A percentile compares a stretch with the other conserved stretches of the same genome.
These are phyloP conservation scores for Elephas maximus DNA, from an alignment of 2,113 vertebrate genomes.

Conservation along the genomic window DNA sequence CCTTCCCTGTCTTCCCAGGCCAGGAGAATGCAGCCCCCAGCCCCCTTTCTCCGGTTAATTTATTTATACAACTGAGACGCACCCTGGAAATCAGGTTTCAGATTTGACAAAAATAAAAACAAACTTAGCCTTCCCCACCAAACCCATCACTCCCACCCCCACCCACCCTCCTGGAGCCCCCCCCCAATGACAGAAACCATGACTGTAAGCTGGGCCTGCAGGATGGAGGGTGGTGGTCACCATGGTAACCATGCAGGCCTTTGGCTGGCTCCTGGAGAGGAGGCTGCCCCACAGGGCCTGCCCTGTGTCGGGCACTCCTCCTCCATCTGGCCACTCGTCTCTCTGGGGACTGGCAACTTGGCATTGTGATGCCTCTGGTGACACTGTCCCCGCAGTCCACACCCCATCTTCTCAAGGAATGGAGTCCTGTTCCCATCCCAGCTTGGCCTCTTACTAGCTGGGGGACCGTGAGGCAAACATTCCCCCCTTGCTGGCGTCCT, in stretches of 20 bases:
- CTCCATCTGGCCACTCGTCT: background rate
- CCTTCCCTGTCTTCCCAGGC: background rate
- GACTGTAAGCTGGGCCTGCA: background rate
- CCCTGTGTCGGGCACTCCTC: background rate
- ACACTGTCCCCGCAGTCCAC: too few relatives aligned
- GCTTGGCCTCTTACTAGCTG: background rate
- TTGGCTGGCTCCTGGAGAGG: conserved; percentile 33
- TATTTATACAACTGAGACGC: conserved; percentile 54
- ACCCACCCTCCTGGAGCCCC: background rate
- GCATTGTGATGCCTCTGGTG: background rate
- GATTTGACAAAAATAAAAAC: conserved; percentile 77
- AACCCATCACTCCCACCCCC: background rate
- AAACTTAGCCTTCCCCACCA: conserved; percentile 50
- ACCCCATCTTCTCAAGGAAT: background rate
- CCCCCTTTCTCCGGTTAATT: background rate
- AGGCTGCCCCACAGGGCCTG: conserved; percentile 37
- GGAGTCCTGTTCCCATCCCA: background rate
- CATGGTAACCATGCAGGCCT: conserved; percentile 72
- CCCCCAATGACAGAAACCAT: background rate
- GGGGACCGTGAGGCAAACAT: background rate
- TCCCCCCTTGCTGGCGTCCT: background rate
- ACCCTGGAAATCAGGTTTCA: conserved; percentile 59
- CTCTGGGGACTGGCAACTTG: background rate
- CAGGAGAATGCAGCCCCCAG: background rate
- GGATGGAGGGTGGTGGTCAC: conserved; percentile 63